Conservation (phyloP, 1,140 invertebrate species). For the Nautilus pompilius region DNA sequence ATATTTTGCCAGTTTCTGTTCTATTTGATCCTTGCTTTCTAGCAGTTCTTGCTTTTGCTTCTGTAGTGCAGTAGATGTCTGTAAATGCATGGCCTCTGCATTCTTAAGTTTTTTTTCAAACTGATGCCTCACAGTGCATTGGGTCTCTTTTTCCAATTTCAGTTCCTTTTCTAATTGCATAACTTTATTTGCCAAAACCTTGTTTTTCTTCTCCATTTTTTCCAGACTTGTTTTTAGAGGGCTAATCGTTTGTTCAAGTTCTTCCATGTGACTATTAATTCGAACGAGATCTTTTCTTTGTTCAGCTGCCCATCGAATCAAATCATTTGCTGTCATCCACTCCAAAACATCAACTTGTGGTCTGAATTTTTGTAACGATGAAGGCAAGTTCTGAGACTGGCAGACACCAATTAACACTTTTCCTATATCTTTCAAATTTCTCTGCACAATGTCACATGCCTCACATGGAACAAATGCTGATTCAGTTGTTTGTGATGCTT, state of each 20-base stretch:
- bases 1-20: no score
- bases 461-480: constrained; percentile 54
- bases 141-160: constrained; percentile 38
- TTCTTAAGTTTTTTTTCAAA: constrained; percentile 42
- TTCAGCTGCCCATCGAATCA: constrained; percentile 47
- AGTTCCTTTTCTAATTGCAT: constrained; percentile 35
- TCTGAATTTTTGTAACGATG: constrained; percentile 5
- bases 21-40: no score
- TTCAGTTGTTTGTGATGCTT: constrained; percentile 49
- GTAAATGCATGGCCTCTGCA: constrained; percentile 14
- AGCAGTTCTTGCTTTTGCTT: no score
- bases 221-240: constrained; percentile 38
- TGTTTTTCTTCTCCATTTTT: constrained; percentile 26
- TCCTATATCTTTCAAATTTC: constrained; percentile 36
- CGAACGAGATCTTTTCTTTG: constrained; percentile 47
- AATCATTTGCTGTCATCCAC: constrained; percentile 46
- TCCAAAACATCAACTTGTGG: no score
- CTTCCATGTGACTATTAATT: constrained; percentile 40
- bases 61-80: background rate
- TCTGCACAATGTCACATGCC: constrained; percentile 46
- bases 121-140: constrained; percentile 30
- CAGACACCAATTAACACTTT: constrained; percentile 41
- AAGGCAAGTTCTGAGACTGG: constrained; percentile 41
- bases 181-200: constrained; percentile 37
- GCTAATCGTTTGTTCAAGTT: constrained; percentile 34